Evolutionary conservation across 2,888 invertebrate species (phyloP).

Genomic region (Pinctada fucata): DNA sequence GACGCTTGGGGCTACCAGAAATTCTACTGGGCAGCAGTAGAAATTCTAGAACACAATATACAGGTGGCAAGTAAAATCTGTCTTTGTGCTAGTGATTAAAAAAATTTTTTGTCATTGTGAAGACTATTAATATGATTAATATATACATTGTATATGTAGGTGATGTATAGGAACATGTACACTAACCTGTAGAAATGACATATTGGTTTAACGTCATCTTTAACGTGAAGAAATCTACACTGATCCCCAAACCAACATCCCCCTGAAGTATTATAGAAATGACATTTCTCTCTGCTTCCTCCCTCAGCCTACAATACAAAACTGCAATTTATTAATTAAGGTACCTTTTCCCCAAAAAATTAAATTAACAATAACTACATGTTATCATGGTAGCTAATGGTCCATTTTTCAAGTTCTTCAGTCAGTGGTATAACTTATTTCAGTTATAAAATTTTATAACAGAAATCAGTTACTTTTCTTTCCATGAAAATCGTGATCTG

Average conservation of each 20-base stretch:
- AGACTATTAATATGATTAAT: background rate
- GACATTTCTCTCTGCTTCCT: background rate
- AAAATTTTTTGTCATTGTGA: background rate
- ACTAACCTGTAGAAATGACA: slow-evolving; percentile 19
- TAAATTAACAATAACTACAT: no score
- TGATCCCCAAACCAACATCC: slow-evolving; percentile 18
- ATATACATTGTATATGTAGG: background rate
- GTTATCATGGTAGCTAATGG: no score
- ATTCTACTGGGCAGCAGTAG: background rate
- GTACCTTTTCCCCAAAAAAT: no score
- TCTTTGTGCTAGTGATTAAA: background rate
- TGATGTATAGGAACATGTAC: background rate
- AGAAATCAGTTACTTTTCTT: no score
- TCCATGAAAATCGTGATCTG: no score
- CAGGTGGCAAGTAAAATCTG: background rate
- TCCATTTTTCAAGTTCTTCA: no score
- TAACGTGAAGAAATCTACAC: slow-evolving; percentile 9
- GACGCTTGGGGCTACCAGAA: no score
- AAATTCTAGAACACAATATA: background rate
- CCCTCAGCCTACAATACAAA: background rate
- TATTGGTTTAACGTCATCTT: slow-evolving; percentile 8
- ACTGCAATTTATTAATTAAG: no score
- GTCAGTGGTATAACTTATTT: no score
- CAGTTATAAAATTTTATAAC: no score
- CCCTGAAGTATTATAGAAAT: slow-evolving; percentile 6